Base-by-base conservation (phyloP, 1,140 invertebrate genomes). In the Heliothis virescens region DNA sequence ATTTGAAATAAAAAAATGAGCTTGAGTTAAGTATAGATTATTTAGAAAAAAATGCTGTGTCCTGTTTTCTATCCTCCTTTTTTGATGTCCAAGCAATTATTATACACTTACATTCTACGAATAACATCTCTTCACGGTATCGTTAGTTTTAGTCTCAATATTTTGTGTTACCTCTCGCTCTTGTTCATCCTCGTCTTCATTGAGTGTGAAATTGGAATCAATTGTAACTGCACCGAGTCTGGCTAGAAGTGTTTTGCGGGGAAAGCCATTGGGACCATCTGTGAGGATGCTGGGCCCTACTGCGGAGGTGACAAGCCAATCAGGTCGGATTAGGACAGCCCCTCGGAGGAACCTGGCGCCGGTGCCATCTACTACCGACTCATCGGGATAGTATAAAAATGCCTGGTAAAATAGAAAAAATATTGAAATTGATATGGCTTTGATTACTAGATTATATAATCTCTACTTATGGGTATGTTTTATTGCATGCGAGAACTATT, bases 131-230 rank as follows among this genome's bases (percentile, higher is more conserved):
- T 7, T 9, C 21, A 26, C 34, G 34, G 34, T 7, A 7, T 9
- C 34, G 9, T 34, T 34, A 34, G 34, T 34, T 2, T 34, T 2
- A 0, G 34, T 59, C 2, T 12, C 1, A 59, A 60, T 29, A 57
- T 60, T 60, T 15, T 13, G 11, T 21, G 3, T 26, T 77, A 94
- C 93, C 87, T 94, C 92, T 16, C 89, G 86, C 73, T 94, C 92
- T 69, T 94, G 93, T 80, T 94, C 93, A 76, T 90, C 85, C 52
- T 94, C 92, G 63, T 94, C 93, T 86, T 94, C 92, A 74, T 92
- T 91, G 1, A 94, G 74, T 3, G 87, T 89, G n/a, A 91, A 89
- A 21, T 90, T 89, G 7, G 74, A 18, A 73, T 94, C 91, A 47
- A 94, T 83, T 13, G 48, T 79, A 11, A 90, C 34, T 29, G 91